Evolutionary conservation across 2,113 vertebrate genomes (phyloP).

Genomic region (Chionomys nivalis): DNA sequence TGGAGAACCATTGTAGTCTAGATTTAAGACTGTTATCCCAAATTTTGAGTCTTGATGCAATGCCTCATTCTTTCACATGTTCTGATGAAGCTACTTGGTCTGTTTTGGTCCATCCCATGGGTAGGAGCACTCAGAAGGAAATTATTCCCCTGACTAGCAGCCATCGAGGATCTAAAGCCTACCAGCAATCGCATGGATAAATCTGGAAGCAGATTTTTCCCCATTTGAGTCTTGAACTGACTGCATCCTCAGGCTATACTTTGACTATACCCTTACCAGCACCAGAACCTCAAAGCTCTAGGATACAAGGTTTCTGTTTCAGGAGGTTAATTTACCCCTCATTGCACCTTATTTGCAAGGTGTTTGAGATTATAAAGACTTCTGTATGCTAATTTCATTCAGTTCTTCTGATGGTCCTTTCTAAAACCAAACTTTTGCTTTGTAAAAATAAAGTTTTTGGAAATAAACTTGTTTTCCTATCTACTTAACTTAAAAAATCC

Average conservation of each 20-base stretch:
- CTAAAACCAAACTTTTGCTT: conserved; percentile 34
- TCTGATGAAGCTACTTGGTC: neutral
- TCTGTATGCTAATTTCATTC: neutral
- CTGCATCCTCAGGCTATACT: neutral
- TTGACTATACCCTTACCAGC: neutral
- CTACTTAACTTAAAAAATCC: neutral
- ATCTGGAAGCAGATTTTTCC: neutral
- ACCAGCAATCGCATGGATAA: neutral
- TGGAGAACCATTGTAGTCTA: neutral
- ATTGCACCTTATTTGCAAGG: neutral
- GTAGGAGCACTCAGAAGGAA: neutral
- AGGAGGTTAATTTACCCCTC: neutral
- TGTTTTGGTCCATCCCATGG: neutral
- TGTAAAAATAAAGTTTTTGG: conserved; percentile 33
- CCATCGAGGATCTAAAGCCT: neutral
- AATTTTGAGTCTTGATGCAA: neutral
- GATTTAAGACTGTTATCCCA: neutral
- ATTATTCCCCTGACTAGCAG: neutral
- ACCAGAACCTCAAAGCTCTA: neutral
- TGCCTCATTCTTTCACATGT: neutral
- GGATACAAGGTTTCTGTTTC: neutral
- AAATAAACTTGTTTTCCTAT: conserved; percentile 39
- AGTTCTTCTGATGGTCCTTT: neutral
- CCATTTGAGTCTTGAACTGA: neutral
- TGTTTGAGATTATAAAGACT: neutral